Conservation (phyloP, 2,797 vertebrate species). For the Hippopotamyrus pictus region DNA sequence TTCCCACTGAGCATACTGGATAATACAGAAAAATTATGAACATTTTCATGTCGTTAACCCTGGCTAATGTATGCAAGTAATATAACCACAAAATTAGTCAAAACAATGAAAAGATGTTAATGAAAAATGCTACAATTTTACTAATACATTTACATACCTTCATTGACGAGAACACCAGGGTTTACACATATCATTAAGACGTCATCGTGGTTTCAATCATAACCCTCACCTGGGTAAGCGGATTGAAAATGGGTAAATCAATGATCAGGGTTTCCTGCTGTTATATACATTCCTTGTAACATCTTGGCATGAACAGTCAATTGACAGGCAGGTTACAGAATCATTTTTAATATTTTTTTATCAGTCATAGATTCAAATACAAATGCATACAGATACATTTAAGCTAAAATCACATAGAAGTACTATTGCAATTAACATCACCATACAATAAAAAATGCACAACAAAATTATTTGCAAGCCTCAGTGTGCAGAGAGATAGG, state of each 20-base stretch:
- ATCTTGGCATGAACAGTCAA: conserved; percentile 23
- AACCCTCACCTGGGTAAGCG: not conserved
- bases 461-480: conserved; percentile 51
- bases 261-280: not conserved
- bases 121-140: not conserved
- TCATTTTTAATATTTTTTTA: conserved; percentile 52
- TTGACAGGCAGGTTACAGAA: conserved; percentile 48
- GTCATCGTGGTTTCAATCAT: not conserved
- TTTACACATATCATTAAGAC: not conserved
- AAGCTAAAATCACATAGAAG: conserved; percentile 62
- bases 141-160: not conserved
- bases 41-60: not conserved
- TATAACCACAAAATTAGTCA: not conserved
- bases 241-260: not conserved
- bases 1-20: not conserved
- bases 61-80: not conserved
- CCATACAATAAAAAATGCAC: conserved; percentile 50
- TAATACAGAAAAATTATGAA: not conserved
- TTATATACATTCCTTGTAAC: not conserved
- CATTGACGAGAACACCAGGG: not conserved
- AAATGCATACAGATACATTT: conserved; percentile 65
- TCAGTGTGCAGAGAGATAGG: not conserved
- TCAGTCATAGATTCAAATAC: conserved; percentile 62
- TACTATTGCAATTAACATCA: conserved; percentile 63
- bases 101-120: not conserved